Percentiles rank a stretch among this genome's conserved stretches.
Conservation (phyloP, 2,888 invertebrate genomes). For the Drosophila gaucha region DNA sequence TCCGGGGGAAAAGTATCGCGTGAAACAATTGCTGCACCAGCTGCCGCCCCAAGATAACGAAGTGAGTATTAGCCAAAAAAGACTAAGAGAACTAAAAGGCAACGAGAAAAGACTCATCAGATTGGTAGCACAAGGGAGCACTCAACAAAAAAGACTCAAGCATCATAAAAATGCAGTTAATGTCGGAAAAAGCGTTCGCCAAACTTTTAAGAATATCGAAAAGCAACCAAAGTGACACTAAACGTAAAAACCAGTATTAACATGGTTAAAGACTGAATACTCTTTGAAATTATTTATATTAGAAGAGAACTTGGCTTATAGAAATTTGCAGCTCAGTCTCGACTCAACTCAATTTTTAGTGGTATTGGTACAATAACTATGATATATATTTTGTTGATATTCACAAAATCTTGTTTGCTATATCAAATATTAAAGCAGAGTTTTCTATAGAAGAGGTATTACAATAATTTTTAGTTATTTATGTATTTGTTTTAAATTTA, state of each 20-base stretch:
- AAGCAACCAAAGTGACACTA: constrained; percentile 15
- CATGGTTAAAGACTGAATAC: background rate
- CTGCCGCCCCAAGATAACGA: constrained; percentile 99
- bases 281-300: background rate
- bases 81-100: no score
- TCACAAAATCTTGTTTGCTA: no score
- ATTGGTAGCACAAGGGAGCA: constrained; percentile 17
- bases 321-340: no score
- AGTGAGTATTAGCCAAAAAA: constrained; percentile 84
- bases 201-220: constrained; percentile 15
- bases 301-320: no score
- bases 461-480: no score
- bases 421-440: no score
- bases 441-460: no score
- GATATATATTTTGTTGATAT: no score
- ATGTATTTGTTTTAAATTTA: no score
- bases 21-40: constrained; percentile 97
- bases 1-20: constrained; percentile 96
- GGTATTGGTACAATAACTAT: no score
- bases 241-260: background rate
- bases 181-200: constrained; percentile 8
- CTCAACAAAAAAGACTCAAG: constrained; percentile 17
- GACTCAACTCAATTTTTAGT: no score
- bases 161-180: constrained; percentile 60
- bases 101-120: constrained; percentile 13